These are phyloP conservation scores for Tautogolabrus adspersus DNA, from an alignment of 2,113 vertebrate genomes.

Conservation along the genomic window DNA sequence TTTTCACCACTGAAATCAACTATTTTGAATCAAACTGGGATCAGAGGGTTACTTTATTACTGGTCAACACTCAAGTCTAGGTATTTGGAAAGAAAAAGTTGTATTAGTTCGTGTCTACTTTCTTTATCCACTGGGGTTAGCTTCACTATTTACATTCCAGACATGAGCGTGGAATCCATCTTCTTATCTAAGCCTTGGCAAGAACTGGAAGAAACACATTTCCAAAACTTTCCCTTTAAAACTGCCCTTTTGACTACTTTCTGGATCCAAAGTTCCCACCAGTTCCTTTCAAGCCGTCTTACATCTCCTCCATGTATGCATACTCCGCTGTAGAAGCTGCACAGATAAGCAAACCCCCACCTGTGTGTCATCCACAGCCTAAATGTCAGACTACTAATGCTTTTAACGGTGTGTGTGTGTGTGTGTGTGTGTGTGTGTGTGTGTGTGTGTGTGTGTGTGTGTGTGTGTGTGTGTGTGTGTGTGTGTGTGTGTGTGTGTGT, in stretches of 20 bases:
- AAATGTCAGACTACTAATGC: conserved; percentile 75
- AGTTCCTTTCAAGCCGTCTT: not conserved
- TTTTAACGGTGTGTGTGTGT: conserved; percentile 37
- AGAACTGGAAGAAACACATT: rapidly evolving
- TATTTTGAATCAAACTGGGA: not conserved
- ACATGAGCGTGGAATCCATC: not conserved
- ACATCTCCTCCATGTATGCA: not conserved
- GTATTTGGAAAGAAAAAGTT: not conserved
- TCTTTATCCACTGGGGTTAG: not conserved
- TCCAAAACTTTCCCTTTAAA: not conserved
- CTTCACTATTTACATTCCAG: not conserved
- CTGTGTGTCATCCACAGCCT: conserved; percentile 58
- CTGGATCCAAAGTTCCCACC: not conserved
- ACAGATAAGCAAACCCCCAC: conserved; percentile 62
- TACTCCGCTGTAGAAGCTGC: conserved; percentile 23
- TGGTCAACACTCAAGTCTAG: too few species aligned
- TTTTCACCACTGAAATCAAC: too few species aligned
- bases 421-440: too few species aligned
- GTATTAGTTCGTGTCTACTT: not conserved
- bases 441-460: too few species aligned
- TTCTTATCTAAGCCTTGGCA: not conserved
- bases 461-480: not conserved
- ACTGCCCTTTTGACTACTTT: not conserved
- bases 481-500: conserved; percentile 33
- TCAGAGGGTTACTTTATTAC: not conserved